Percentiles rank a stretch among this genome's conserved stretches.
Conservation (phyloP, 2,888 invertebrate genomes). For the Cabera pusaria region DNA sequence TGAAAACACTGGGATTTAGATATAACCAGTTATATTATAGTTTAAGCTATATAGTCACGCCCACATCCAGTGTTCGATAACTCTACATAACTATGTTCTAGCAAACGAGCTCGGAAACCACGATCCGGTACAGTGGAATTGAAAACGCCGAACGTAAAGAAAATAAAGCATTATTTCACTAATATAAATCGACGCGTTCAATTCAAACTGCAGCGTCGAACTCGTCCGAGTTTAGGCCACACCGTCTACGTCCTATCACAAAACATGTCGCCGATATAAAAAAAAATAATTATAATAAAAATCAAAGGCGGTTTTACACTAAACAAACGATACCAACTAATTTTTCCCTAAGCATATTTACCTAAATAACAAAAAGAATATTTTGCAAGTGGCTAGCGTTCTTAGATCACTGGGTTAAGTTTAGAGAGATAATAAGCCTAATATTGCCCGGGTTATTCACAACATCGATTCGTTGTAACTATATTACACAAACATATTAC, state of each 20-base stretch:
- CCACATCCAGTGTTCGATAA: slow-evolving; percentile 6
- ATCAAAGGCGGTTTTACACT: slow-evolving; percentile 35
- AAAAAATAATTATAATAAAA: slow-evolving; percentile 22
- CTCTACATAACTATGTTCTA: slow-evolving; percentile 11
- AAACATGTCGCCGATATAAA: slow-evolving; percentile 18
- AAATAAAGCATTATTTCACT: slow-evolving; percentile 5
- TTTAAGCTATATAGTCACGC: slow-evolving; percentile 22
- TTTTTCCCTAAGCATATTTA: slow-evolving; percentile 15
- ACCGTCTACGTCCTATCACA: slow-evolving; percentile 20
- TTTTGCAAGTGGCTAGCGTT: slow-evolving; percentile 60
- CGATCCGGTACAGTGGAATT: slow-evolving; percentile 5
- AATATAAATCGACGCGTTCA: slow-evolving; percentile 2
- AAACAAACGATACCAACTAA: slow-evolving; percentile 30
- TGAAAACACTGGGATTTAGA: slow-evolving; percentile 40
- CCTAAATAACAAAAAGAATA: slow-evolving; percentile 64
- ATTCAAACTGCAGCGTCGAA: no score
- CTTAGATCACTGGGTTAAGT: slow-evolving; percentile 46
- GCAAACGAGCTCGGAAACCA: no score
- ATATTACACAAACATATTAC: slow-evolving; percentile 27
- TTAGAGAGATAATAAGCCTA: slow-evolving; percentile 32
- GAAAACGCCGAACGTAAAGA: background rate
- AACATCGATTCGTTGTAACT: slow-evolving; percentile 68
- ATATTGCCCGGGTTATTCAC: slow-evolving; percentile 53
- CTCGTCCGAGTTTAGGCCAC: no score
- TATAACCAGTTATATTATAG: slow-evolving; percentile 43